Percentiles rank a stretch among this genome's conserved stretches.
These are phyloP conservation scores for Rhizoglyphus robini DNA, from an alignment of 1,140 invertebrate species.

Conservation along the genomic window DNA sequence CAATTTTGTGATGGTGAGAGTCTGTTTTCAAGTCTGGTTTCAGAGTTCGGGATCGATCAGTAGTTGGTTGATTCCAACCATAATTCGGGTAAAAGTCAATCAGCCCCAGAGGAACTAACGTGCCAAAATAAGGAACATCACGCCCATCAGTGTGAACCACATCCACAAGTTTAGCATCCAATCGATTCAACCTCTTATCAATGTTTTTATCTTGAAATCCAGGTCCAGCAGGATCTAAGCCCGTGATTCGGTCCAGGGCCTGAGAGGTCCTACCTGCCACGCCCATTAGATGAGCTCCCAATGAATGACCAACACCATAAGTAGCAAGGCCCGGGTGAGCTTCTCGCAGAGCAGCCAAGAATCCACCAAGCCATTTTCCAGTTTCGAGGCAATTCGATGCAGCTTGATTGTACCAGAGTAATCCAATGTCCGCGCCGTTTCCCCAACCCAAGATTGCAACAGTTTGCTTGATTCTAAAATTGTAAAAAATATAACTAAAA, in stretches of 20 bases:
- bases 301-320: slow-evolving; percentile 3
- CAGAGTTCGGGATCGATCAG: neutral
- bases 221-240: slow-evolving; percentile 13
- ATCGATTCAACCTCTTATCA: slow-evolving; percentile 12
- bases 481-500: too few relatives aligned
- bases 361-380: neutral
- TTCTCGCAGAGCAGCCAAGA: neutral
- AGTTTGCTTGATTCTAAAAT: too few relatives aligned
- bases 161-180: slow-evolving; percentile 15
- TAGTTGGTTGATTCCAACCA: slow-evolving; percentile 52
- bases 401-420: slow-evolving; percentile 4
- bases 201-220: slow-evolving; percentile 15
- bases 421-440: slow-evolving; percentile 2
- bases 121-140: slow-evolving; percentile 37
- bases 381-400: neutral
- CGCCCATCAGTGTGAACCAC: slow-evolving; percentile 18
- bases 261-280: neutral
- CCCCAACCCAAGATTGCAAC: slow-evolving; percentile 17
- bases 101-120: slow-evolving; percentile 48
- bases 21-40: neutral
- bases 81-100: slow-evolving; percentile 67
- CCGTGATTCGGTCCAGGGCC: slow-evolving; percentile 6
- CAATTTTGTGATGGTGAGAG: neutral
- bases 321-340: neutral
- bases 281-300: slow-evolving; percentile 15